Conservation (phyloP, 2,797 vertebrate genomes). For the Rhabdomys pumilio region DNA sequence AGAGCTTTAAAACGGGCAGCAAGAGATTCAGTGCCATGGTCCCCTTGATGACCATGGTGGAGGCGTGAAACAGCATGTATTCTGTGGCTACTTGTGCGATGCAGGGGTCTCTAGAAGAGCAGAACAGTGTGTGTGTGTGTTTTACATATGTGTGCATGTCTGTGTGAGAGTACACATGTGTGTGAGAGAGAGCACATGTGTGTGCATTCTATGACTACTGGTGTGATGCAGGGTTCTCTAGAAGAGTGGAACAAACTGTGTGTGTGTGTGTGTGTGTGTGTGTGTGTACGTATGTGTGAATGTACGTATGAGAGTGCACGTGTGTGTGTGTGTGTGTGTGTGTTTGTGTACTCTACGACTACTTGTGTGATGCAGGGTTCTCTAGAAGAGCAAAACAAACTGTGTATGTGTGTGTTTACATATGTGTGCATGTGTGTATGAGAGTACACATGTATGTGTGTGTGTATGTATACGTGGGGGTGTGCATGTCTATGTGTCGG, state of each 20-base stretch:
- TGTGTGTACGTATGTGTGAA: no score
- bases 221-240: background rate
- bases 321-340: no score
- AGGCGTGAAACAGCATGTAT: background rate
- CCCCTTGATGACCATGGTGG: accelerated
- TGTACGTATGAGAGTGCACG: no score
- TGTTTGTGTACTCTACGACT: no score
- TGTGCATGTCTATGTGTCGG: background rate
- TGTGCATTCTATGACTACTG: background rate
- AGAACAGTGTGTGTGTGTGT: background rate
- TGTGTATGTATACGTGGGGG: background rate
- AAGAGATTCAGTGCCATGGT: background rate
- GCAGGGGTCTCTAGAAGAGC: background rate
- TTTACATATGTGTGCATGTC: no score
- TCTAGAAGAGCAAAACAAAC: no score
- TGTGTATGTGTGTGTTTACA: no score
- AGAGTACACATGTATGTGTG: no score
- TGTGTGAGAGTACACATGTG: no score
- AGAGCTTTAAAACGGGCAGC: background rate
- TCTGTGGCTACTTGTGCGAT: background rate
- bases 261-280: background rate
- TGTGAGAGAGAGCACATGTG: no score
- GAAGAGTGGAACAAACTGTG: background rate
- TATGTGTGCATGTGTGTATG: background rate
- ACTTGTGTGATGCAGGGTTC: no score